Evolutionary conservation across 2,888 invertebrate genomes (phyloP), one percentile per base, ranked within the genome.

Genomic region (Synanthedon formicaeformis): DNA sequence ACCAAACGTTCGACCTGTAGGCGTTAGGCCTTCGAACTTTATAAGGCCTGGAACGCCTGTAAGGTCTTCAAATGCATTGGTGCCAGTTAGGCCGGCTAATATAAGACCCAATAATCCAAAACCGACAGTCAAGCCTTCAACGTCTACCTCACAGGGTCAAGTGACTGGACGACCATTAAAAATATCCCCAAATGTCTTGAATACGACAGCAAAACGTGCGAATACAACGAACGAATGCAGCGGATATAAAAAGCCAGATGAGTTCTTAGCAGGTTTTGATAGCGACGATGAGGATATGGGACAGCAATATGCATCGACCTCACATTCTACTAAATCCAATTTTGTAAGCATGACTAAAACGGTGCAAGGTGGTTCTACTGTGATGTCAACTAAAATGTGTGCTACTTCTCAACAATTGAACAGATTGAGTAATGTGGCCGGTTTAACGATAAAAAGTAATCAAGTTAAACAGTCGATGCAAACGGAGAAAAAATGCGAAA

Each of bases 211-310:
- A 3, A 81, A 84, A 65, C 73, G 79, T 45, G 58, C 73, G 14
- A 62, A 58, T 50, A 5, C 50, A 13, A 55, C 65, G 1, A 73
- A 80, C 54, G 72, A 77, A 45, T 34, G 59, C 34, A 34, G 34
- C 10, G 81, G 79, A 64, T 83, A 85, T 57, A 87, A 86, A 61
- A 85, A 81, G 60, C 75, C 80, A 12, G 85, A 82, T 60, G 83
- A 85, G 57, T 76, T 79, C 6, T 62, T 79, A 4, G 73, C 78
- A 4, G 68, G 63, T 27, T 60, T 73, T 41, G 81, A 81, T 54
- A 65, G 67, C 41, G 64, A 56, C 48, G 54, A 60, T 40, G 64
- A 68, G 16, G 68, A 65, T 18, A 57, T 66, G 2, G 55, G 63
- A 2, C 59, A 71, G 11, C 72, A 81, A 41, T 75, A 69, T 52